phyloP scores from a whole-genome alignment of 2,888 invertebrate genomes.

The Euclidia mi region DNA sequence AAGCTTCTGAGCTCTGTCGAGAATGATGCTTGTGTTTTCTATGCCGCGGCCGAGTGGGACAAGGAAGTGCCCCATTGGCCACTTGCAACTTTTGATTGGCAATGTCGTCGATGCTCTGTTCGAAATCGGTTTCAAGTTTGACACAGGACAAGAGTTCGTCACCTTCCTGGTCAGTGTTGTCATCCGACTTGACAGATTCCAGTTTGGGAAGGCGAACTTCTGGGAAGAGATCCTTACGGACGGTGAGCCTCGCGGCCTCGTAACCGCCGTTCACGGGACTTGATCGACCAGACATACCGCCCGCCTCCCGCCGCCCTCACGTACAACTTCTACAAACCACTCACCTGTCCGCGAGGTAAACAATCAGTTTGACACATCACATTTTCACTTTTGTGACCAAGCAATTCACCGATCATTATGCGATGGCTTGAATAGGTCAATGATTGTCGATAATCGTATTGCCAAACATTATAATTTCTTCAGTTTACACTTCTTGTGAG shows the following conservation, averaged over 20 bases:
- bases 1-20: conserved; percentile 73
- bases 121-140: conserved; percentile 87
- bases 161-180: conserved; percentile 69
- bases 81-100: conserved; percentile 79
- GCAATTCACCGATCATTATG: conserved; percentile 78
- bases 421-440: conserved; percentile 76
- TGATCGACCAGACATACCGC: conserved; percentile 87
- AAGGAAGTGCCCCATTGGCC: conserved; percentile 76
- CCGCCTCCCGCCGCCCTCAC: conserved; percentile 86
- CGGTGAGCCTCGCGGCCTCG: conserved; percentile 85
- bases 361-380: conserved; percentile 90
- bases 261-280: conserved; percentile 87
- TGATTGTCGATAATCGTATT: conserved; percentile 77
- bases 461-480: conserved; percentile 82
- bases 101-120: conserved; percentile 87
- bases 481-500: conserved; percentile 83
- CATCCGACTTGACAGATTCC: conserved; percentile 64
- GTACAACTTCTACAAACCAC: conserved; percentile 87
- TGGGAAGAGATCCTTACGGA: conserved; percentile 88
- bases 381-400: conserved; percentile 88
- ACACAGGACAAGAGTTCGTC: conserved; percentile 77
- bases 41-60: conserved; percentile 76
- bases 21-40: conserved; percentile 84
- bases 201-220: conserved; percentile 71
- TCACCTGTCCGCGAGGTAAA: conserved; percentile 90